These are phyloP conservation scores for Odontamblyopus rebecca DNA, from an alignment of 2,797 vertebrate genomes.

Conservation along the genomic window DNA sequence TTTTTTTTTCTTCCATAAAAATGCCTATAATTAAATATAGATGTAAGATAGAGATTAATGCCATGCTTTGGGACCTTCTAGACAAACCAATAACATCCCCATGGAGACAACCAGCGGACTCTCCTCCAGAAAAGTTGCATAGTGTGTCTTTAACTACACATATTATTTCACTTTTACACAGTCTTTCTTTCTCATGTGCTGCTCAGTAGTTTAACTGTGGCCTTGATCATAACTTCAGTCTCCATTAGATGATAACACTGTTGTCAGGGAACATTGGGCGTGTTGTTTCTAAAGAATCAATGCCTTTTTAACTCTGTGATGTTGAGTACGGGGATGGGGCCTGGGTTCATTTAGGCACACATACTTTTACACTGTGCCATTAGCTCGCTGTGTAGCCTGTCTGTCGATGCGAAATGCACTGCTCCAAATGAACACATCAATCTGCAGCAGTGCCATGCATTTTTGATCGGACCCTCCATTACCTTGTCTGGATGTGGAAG, in stretches of 20 bases:
- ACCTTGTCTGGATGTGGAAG: constrained; percentile 98
- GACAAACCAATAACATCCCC: no score
- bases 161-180: neutral
- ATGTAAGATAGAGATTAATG: no score
- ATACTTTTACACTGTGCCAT: constrained; percentile 27
- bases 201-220: neutral
- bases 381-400: constrained; percentile 42
- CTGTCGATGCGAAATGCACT: constrained; percentile 35
- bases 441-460: constrained; percentile 54
- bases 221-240: neutral
- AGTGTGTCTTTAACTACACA: neutral
- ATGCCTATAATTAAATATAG: no score
- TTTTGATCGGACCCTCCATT: constrained; percentile 68
- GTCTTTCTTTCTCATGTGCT: neutral
- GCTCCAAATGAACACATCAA: constrained; percentile 62
- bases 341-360: constrained; percentile 32
- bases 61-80: no score
- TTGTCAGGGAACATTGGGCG: neutral
- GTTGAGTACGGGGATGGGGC: neutral
- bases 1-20: no score
- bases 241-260: neutral
- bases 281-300: neutral
- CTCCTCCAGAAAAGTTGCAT: neutral
- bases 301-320: neutral
- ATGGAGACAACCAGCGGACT: no score